These are phyloP conservation scores for Protosalanx chinensis DNA, from an alignment of 2,797 vertebrate species.

Conservation along the genomic window DNA sequence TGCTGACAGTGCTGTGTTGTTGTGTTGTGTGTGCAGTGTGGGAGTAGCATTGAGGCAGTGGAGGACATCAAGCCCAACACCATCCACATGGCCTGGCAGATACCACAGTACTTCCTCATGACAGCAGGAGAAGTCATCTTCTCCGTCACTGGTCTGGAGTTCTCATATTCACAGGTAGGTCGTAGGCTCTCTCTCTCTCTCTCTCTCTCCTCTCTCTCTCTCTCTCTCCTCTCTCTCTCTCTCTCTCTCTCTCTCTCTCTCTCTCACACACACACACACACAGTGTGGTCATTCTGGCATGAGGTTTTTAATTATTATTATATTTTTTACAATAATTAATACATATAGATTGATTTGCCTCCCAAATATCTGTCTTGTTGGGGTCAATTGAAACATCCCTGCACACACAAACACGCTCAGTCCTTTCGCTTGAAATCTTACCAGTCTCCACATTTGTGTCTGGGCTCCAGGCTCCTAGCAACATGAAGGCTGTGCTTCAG, in stretches of 20 bases:
- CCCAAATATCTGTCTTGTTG: too few relatives aligned
- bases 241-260: too few relatives aligned
- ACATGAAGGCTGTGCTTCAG: slow-evolving; percentile 97
- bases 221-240: neutral
- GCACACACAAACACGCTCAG: too few relatives aligned
- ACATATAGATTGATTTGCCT: too few relatives aligned
- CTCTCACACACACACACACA: neutral
- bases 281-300: neutral
- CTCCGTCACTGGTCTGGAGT: slow-evolving; percentile 92
- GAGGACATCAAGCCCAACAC: slow-evolving; percentile 80
- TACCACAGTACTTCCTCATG: slow-evolving; percentile 93
- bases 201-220: neutral
- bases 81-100: slow-evolving; percentile 90
- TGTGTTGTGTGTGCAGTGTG: slow-evolving; percentile 54
- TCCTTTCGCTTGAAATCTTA: neutral
- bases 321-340: too few relatives aligned
- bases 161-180: slow-evolving; percentile 94
- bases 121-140: slow-evolving; percentile 90
- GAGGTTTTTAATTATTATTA: too few relatives aligned
- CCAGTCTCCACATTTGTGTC: neutral
- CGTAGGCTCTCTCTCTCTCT: neutral
- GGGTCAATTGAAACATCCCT: too few relatives aligned
- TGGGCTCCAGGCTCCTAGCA: slow-evolving; percentile 83
- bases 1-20: neutral
- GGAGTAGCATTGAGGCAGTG: slow-evolving; percentile 6